Evolutionary conservation across 2,797 vertebrate genomes (phyloP).

Genomic region (Pangasius larnaudii): DNA sequence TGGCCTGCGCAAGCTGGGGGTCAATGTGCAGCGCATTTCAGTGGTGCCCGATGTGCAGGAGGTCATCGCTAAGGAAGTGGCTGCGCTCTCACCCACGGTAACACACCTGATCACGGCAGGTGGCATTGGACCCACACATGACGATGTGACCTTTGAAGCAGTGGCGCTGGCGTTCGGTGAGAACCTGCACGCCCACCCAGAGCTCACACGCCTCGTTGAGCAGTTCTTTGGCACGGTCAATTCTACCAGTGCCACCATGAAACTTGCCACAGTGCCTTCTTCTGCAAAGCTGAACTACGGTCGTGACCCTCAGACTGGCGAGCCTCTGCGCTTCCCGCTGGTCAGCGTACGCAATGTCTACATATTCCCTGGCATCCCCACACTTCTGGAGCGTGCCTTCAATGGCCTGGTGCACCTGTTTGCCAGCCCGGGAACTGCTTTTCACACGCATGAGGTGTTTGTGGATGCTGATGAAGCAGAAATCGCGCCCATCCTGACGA

Average conservation of each 20-base stretch:
- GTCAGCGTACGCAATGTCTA: constrained; percentile 93
- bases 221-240: constrained; percentile 76
- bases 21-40: constrained; percentile 84
- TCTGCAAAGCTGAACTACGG: constrained; percentile 90
- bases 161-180: constrained; percentile 90
- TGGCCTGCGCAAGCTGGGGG: constrained; percentile 85
- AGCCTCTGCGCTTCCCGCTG: constrained; percentile 81
- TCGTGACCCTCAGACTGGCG: constrained; percentile 76
- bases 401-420: constrained; percentile 86
- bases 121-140: constrained; percentile 94
- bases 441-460: constrained; percentile 82
- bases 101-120: constrained; percentile 91
- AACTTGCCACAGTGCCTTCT: constrained; percentile 83
- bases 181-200: constrained; percentile 78
- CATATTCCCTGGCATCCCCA: constrained; percentile 90
- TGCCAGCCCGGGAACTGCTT: constrained; percentile 76
- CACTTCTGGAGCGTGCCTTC: constrained; percentile 84
- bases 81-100: constrained; percentile 78
- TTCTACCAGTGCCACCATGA: constrained; percentile 78
- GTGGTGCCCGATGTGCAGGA: constrained; percentile 87
- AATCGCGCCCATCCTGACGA: constrained; percentile 76
- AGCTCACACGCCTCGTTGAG: constrained; percentile 78
- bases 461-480: constrained; percentile 82
- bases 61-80: constrained; percentile 85
- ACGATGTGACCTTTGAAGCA: constrained; percentile 92